Evolutionary conservation across 1,140 invertebrate genomes (phyloP).

Genomic region (Chionoecetes opilio): DNA sequence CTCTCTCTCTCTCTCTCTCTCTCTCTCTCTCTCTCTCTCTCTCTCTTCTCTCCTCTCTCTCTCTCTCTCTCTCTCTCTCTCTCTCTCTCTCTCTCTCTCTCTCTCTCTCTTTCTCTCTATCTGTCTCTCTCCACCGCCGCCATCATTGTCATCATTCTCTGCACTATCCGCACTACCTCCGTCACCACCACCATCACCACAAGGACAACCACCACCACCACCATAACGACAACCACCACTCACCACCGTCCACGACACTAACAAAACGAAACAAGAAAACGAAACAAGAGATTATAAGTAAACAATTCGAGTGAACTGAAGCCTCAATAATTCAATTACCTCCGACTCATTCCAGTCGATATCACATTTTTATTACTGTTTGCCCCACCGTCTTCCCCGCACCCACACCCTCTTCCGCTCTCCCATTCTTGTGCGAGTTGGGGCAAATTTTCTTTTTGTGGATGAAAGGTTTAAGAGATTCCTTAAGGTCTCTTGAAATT

Average conservation of each 20-base stretch:
- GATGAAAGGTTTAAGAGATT: background rate
- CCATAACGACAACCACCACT: background rate
- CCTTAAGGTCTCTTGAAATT: conserved; percentile 29
- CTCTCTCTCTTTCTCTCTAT: too few species aligned
- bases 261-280: background rate
- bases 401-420: too few species aligned
- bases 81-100: too few species aligned
- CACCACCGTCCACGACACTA: too few species aligned
- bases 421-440: background rate
- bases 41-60: too few species aligned
- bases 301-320: background rate
- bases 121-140: background rate
- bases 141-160: too few species aligned
- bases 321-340: background rate
- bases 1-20: too few species aligned
- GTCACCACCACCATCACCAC: too few species aligned
- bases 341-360: conserved; percentile 4
- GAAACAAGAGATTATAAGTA: background rate
- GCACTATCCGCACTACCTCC: too few species aligned
- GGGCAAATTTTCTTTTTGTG: background rate
- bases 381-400: background rate
- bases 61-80: background rate
- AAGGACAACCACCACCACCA: background rate
- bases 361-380: conserved; percentile 31
- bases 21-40: too few species aligned